Base-by-base conservation (phyloP, 1,140 invertebrate genomes). In the Saccostrea glomerata region DNA sequence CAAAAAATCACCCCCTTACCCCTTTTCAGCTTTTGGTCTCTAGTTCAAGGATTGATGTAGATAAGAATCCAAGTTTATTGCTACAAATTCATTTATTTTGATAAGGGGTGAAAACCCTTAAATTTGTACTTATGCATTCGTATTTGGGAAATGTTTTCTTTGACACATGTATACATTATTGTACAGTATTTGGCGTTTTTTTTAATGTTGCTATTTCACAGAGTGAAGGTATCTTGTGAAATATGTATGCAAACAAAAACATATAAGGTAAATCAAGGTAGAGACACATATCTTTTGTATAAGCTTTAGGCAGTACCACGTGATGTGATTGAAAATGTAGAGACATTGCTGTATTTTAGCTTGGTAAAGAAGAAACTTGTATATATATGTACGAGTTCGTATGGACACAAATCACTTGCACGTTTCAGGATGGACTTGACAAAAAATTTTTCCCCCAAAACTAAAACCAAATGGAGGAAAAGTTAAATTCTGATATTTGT, bases 71-170 rank as follows among this genome's bases (percentile, higher is more conserved):
- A 36, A 36, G 30, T 36, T 36, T 36, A 36, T 36, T 36, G 30
- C 30, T 36, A 36, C 30, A 36, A 36, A 36, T 36, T 36, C 30
- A 36, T 36, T 36, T 36, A 36, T 36, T 36, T 36, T 36, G 30
- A 36, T 36, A 63, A n/a, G 60, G 60, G 60, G 60, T 5, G n/a
- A 63, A 63, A 63, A 63, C 60, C 60, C 60, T 63, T 63, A 63
- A 63, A 63, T 63, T 15, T 63, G 60, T 63, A 63, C 60, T 63
- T 63, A 63, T 63, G 60, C 60, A 63, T 63, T 63, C n/a, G 60
- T 63, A 63, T 63, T 63, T 63, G 60, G 60, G 60, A n/a, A 63
- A 63, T 63, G 60, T 63, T 63, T 63, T 63, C 60, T n/a, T 63
- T 63, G 60, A 36, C 30, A 36, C 30, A 36, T 36, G 30, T 36